phyloP scores from a whole-genome alignment of 1,140 invertebrate species.

The Doryteuthis pealeii region DNA sequence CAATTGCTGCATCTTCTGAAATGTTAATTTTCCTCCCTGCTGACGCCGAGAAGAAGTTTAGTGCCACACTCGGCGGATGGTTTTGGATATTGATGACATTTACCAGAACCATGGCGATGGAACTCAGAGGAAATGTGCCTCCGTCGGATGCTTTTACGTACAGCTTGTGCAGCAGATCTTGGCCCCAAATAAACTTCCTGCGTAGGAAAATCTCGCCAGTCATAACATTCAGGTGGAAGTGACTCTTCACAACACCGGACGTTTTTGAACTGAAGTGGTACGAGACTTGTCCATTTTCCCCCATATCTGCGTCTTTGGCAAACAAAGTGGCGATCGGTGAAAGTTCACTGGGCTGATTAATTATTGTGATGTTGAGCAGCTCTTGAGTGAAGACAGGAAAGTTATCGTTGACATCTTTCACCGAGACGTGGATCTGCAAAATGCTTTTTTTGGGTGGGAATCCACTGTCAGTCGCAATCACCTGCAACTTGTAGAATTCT shows the following conservation, averaged over 20 bases:
- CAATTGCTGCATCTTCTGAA: too few relatives aligned
- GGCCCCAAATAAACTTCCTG: too few relatives aligned
- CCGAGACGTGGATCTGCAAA: constrained; percentile 71
- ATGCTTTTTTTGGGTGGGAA: constrained; percentile 73
- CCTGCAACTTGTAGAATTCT: constrained; percentile 76
- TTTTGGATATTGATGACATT: constrained; percentile 27
- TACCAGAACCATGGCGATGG: constrained; percentile 29
- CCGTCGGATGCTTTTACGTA: constrained; percentile 40
- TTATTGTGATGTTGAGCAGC: constrained; percentile 41
- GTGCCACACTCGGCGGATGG: constrained; percentile 22
- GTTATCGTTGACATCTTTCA: constrained; percentile 91
- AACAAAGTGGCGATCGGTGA: constrained; percentile 92
- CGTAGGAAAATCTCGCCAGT: too few relatives aligned
- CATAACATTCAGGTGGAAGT: too few relatives aligned
- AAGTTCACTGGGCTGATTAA: constrained; percentile 81
- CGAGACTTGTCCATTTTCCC: constrained; percentile 50
- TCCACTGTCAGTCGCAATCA: constrained; percentile 84
- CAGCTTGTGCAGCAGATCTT: too few relatives aligned
- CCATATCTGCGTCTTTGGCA: constrained; percentile 86
- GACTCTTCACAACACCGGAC: too few relatives aligned
- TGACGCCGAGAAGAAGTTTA: constrained; percentile 17
- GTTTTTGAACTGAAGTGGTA: constrained; percentile 30
- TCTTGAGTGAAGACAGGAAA: constrained; percentile 67
- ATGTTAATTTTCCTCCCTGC: too few relatives aligned
- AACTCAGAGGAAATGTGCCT: constrained; percentile 30